Conservation (phyloP, 2,888 invertebrate species). For the Meteorus colon region DNA sequence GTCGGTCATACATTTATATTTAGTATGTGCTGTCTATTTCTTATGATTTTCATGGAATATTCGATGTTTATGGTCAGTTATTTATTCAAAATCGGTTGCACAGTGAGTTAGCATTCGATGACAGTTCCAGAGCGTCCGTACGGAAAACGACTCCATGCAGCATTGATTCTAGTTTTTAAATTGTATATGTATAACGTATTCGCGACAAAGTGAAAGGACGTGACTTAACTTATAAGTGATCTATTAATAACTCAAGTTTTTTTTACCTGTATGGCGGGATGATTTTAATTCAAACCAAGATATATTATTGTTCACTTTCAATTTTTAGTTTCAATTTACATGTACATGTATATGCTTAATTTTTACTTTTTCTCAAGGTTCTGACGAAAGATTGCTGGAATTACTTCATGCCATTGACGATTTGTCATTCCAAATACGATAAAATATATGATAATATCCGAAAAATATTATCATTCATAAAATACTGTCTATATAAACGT, state of each 20-base stretch:
- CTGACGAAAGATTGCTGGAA: not conserved
- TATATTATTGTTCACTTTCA: conserved; percentile 28
- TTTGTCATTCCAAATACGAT: conserved; percentile 12
- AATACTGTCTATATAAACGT: conserved; percentile 37
- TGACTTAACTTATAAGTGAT: conserved; percentile 63
- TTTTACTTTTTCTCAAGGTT: conserved; percentile 7
- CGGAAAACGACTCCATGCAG: conserved; percentile 14
- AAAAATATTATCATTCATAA: conserved; percentile 40
- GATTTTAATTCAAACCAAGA: conserved; percentile 59
- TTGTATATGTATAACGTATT: conserved; percentile 52
- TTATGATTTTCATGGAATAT: not conserved
- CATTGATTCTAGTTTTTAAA: conserved; percentile 43
- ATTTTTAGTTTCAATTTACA: conserved; percentile 17
- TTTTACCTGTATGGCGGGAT: conserved; percentile 58
- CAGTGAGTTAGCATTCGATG: not conserved
- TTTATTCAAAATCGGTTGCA: conserved; percentile 11
- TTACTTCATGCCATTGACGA: conserved; percentile 9
- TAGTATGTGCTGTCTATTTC: not conserved
- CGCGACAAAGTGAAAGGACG: conserved; percentile 57
- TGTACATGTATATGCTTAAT: not conserved
- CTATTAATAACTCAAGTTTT: conserved; percentile 64
- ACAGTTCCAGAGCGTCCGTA: not conserved
- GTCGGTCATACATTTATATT: not conserved
- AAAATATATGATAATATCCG: conserved; percentile 37
- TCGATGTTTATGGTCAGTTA: not conserved